phyloP scores from a whole-genome alignment of 1,140 invertebrate species.

The Cydia strobilella region DNA sequence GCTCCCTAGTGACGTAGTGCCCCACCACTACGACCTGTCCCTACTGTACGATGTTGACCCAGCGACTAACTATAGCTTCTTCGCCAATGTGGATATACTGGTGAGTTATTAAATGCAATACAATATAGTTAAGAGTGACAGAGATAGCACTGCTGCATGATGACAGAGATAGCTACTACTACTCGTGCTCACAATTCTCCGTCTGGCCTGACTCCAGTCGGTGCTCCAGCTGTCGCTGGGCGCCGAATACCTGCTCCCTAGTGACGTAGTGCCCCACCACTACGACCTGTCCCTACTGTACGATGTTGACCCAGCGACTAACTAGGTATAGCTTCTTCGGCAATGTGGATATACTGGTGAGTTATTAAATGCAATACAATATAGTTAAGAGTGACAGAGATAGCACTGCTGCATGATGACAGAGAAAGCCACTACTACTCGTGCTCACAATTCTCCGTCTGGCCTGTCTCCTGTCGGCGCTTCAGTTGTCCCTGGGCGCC shows the following conservation, averaged over 20 bases:
- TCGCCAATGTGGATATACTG: slow-evolving; percentile 82
- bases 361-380: no score
- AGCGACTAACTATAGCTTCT: slow-evolving; percentile 80
- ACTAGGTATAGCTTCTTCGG: slow-evolving; percentile 83
- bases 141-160: no score
- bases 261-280: slow-evolving; percentile 83
- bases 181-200: neutral
- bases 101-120: slow-evolving; percentile 75
- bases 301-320: slow-evolving; percentile 80
- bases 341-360: slow-evolving; percentile 81
- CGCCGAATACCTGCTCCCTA: slow-evolving; percentile 81
- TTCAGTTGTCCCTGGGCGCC: slow-evolving; percentile 23
- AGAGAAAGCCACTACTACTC: no score
- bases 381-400: no score
- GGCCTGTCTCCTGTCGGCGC: slow-evolving; percentile 37
- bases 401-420: no score
- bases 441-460: slow-evolving; percentile 35
- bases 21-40: slow-evolving; percentile 84
- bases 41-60: slow-evolving; percentile 82
- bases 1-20: slow-evolving; percentile 83
- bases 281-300: slow-evolving; percentile 84
- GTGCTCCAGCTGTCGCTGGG: slow-evolving; percentile 28
- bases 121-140: no score
- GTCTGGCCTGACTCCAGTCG: slow-evolving; percentile 42
- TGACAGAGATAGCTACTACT: no score